phyloP scores from a whole-genome alignment of 2,888 invertebrate species.

The Eupithecia insigniata region DNA sequence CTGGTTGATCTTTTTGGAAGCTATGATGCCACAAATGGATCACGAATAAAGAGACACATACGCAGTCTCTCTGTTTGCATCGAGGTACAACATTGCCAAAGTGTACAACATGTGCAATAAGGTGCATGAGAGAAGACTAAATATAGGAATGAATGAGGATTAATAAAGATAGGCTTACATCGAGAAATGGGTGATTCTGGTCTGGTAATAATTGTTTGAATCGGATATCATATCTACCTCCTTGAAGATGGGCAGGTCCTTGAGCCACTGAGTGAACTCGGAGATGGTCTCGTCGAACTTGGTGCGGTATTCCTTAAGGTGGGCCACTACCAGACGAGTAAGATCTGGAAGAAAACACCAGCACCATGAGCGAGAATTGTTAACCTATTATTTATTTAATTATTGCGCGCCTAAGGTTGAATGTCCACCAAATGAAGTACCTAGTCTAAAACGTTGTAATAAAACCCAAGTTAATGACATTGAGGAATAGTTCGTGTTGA shows the following conservation, averaged over 20 bases:
- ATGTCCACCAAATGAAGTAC: background rate
- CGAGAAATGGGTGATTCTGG: background rate
- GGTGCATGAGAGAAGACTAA: background rate
- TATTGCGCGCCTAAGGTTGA: background rate
- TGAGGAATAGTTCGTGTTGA: no score
- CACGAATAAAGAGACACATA: no score
- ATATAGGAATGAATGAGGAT: no score
- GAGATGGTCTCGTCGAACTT: constrained; percentile 60
- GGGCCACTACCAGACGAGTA: constrained; percentile 70
- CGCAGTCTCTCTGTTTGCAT: no score
- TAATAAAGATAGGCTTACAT: background rate
- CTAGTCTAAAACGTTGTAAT: no score
- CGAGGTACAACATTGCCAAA: background rate
- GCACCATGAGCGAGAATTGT: background rate
- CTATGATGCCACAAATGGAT: background rate
- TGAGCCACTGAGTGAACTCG: constrained; percentile 69
- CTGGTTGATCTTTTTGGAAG: background rate
- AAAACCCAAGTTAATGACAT: no score
- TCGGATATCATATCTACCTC: constrained; percentile 64
- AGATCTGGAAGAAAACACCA: constrained; percentile 59
- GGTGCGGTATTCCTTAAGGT: constrained; percentile 73
- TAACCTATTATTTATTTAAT: background rate
- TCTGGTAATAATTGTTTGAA: background rate
- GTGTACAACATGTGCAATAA: background rate
- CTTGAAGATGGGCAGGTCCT: constrained; percentile 69